Evolutionary conservation across 2,888 invertebrate species (phyloP), one percentile per base, ranked within the genome.

Genomic region (Caenorhabditis sulstoni): DNA sequence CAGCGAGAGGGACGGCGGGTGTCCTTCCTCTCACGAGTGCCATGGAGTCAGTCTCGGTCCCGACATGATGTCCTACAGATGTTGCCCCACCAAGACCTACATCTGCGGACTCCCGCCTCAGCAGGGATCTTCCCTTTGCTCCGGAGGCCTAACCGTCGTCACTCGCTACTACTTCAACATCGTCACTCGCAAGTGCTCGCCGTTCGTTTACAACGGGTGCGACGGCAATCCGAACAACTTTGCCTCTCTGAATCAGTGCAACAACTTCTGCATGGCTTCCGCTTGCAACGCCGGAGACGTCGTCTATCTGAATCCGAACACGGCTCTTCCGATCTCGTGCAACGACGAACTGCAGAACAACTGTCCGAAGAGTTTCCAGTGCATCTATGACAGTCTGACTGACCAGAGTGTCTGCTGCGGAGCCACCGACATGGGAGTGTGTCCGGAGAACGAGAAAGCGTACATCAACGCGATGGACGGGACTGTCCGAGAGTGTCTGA

Each of bases 141-240:
- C 86, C 3, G 84, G 84, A 16, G 86, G 86, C 12, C 73, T 84
- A 12, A 82, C 86, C 1, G 82, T 85, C 14, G 85, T 85, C 73
- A 81, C 86, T 8, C 59, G 81, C n/a, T 86, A 84, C 67, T 88
- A 88, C 66, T 89, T 87, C 85, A 89, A 89, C 67, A 88, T 87
- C 35, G 88, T 87, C 50, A 87, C 88, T 16, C 81, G 81, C 16
- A 84, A 87, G 53, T 89, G 89, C 71, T 81, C 85, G 11, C 79
- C 84, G 20, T 89, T 89, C 66, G 82, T 79, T 18, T 89, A 83
- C 80, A 86, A 87, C 67, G 89, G 87, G 11, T 88, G 88, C 62
- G 84, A 87, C 45, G 87, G 85, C 12, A 88, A 86, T 65, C 81
- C 86, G 23, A 88, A 88, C 74, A 87, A 86, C 65, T 87, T 87